Base-by-base conservation (phyloP, 2,113 vertebrate genomes). In the Cariama cristata region DNA sequence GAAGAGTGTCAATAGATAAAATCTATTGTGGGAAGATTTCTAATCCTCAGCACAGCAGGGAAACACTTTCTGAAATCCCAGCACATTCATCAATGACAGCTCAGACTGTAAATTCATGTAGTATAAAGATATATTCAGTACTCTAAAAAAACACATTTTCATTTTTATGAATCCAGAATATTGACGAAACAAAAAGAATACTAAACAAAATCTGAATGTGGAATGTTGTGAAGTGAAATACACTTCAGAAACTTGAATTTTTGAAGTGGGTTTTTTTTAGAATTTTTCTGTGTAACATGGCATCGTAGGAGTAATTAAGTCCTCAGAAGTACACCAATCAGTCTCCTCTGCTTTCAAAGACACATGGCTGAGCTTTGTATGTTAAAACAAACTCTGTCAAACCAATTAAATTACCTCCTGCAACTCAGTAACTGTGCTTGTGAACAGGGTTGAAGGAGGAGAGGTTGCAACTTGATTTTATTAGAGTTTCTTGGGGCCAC, bases 1-100 rank as follows among this genome's bases (percentile, higher is more conserved):
- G 77, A 90, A 96, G 68, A 93, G 74, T 83, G 87, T 85, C 96
- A 96, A 90, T 59, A 91, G 93, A 84, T 40, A 82, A 93, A 90
- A 94, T 71, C 77, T 76, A 82, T 40, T 79, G 87, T 75, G 89
- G 81, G 94, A 88, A 91, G 86, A 68, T 92, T 90, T 93, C 79
- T 92, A 92, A 76, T 69, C 88, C 88, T 87, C 86, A 82, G 49
- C 77, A 52, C 84, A 94, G 91, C 86, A 87, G 88, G 94, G 63
- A 93, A 85, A 89, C 52, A 73, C 20, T 94, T 94, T 82, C 86
- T 79, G 64, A 96, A 96, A 89, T 89, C 91, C 80, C 86, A 79
- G 64, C 73, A 91, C 9, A 9, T 94, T 87, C 21, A 3, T 49
- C 93, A 76, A 52, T 73, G 84, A 75, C 77, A 93, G 50, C 42